Percentiles rank a stretch among this genome's conserved stretches.
Evolutionary conservation across 2,888 invertebrate species (phyloP).

Genomic region (Heliothis peltigera): DNA sequence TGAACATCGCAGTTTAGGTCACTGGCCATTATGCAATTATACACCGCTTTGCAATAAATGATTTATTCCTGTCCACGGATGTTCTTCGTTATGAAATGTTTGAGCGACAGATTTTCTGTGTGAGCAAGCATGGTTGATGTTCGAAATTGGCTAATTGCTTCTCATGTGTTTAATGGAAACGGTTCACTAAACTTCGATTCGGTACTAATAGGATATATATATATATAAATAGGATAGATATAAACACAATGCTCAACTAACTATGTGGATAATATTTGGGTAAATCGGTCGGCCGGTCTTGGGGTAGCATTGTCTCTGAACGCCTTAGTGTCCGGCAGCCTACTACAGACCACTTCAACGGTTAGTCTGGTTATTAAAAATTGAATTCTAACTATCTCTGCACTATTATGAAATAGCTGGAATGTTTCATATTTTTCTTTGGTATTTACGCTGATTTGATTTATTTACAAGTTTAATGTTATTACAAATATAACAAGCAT

Average conservation of each 20-base stretch:
- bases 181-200: conserved; percentile 8
- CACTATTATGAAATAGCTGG: neutral
- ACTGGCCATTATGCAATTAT: conserved; percentile 14
- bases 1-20: neutral
- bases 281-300: conserved; percentile 14
- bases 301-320: conserved; percentile 16
- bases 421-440: too few relatives aligned
- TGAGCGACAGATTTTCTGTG: conserved; percentile 9
- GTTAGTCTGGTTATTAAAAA: conserved; percentile 20
- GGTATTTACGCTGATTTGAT: too few relatives aligned
- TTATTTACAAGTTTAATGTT: too few relatives aligned
- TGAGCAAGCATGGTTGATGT: conserved; percentile 3
- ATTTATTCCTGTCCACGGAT: conserved; percentile 28
- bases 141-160: conserved; percentile 10
- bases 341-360: conserved; percentile 22
- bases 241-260: conserved; percentile 5
- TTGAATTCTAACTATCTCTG: conserved; percentile 15
- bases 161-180: conserved; percentile 2
- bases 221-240: too few relatives aligned
- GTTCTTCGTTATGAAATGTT: conserved; percentile 14
- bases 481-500: too few relatives aligned
- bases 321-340: conserved; percentile 18
- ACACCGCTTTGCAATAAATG: conserved; percentile 23
- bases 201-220: neutral
- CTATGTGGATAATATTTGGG: neutral